Evolutionary conservation across 2,797 vertebrate genomes (phyloP).

Genomic region (Muscicapa striata): DNA sequence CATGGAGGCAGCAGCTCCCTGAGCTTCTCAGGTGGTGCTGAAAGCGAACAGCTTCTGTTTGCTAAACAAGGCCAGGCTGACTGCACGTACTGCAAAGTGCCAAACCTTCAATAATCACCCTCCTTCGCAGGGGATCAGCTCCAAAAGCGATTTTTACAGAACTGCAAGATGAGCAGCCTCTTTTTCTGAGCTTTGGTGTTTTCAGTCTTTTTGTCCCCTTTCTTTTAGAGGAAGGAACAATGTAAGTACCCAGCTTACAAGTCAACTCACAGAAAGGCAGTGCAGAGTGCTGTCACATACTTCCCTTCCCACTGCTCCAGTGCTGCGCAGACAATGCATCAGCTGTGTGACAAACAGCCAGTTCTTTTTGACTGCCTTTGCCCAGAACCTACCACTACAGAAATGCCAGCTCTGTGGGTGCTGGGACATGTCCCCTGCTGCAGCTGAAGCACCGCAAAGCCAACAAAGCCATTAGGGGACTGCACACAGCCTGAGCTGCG

Average conservation of each 20-base stretch:
- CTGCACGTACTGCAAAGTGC: neutral
- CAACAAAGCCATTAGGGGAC: neutral
- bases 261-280: neutral
- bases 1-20: neutral
- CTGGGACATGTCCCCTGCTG: neutral
- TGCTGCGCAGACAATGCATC: neutral
- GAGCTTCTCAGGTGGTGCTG: neutral
- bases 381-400: neutral
- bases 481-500: neutral
- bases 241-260: neutral
- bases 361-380: neutral
- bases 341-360: neutral
- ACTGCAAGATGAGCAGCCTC: neutral
- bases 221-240: neutral
- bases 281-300: neutral
- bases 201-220: neutral
- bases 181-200: neutral
- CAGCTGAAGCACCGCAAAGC: neutral
- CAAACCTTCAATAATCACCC: neutral
- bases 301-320: neutral
- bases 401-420: neutral
- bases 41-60: neutral
- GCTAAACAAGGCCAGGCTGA: neutral
- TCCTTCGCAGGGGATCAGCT: rapidly evolving
- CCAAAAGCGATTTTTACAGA: neutral